Evolutionary conservation across 2,797 vertebrate species (phyloP).

Genomic region (Todus mexicanus): DNA sequence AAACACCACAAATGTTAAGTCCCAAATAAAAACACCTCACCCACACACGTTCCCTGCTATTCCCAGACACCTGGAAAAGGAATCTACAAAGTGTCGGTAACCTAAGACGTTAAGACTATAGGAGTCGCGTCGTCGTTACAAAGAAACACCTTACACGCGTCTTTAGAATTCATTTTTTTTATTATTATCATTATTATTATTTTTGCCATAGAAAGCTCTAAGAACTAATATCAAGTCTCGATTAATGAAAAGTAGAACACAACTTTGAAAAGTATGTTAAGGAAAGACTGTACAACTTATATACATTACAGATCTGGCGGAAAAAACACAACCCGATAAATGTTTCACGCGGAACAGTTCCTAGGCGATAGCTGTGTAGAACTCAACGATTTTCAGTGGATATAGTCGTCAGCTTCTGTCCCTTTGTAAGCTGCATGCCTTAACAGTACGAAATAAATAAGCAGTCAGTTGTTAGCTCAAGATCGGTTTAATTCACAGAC

Average conservation of each 20-base stretch:
- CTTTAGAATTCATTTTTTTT: conserved; percentile 72
- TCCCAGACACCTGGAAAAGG: neutral
- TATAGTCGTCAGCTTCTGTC: conserved; percentile 41
- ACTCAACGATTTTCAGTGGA: conserved; percentile 30
- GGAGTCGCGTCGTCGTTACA: neutral
- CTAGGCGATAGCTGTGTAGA: conserved; percentile 42
- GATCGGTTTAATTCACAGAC: conserved; percentile 31
- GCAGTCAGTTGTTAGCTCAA: neutral
- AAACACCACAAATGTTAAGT: neutral
- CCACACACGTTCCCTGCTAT: neutral
- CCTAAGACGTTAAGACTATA: neutral
- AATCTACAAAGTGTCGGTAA: neutral
- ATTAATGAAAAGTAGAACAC: conserved; percentile 75
- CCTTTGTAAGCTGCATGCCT: conserved; percentile 51
- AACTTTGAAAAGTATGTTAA: conserved; percentile 71
- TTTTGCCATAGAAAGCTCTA: conserved; percentile 81
- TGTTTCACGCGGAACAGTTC: neutral
- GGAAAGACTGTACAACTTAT: conserved; percentile 76
- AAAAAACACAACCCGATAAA: conserved; percentile 40
- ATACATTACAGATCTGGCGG: conserved; percentile 67
- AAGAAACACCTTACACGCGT: neutral
- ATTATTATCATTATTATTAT: too few relatives aligned
- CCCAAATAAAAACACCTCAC: neutral
- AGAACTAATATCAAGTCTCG: conserved; percentile 77
- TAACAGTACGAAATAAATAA: conserved; percentile 68